Percentiles rank a stretch among this genome's conserved stretches.
phyloP scores from a whole-genome alignment of 1,140 invertebrate species.

The Drosophila azteca region DNA sequence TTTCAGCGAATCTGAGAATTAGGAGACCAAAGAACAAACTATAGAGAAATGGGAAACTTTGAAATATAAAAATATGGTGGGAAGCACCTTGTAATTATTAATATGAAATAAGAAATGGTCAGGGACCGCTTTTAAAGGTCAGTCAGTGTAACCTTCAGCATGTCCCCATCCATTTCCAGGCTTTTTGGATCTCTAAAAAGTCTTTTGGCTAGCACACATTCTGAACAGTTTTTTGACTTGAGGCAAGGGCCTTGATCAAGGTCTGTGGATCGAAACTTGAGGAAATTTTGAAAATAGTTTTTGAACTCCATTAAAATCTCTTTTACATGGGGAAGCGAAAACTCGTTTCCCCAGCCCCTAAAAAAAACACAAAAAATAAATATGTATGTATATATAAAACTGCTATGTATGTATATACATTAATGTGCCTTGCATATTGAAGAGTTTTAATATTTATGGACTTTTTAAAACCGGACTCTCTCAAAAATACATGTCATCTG shows the following conservation, averaged over 20 bases:
- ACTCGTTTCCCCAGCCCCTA: conserved; percentile 49
- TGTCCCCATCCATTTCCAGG: background rate
- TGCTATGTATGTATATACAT: background rate
- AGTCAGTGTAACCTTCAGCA: conserved; percentile 36
- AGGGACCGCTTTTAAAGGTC: conserved; percentile 48
- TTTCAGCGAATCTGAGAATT: conserved; percentile 7
- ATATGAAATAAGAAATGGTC: conserved; percentile 26
- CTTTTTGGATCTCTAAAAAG: conserved; percentile 33
- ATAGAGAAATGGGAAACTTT: conserved; percentile 26
- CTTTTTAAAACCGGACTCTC: conserved; percentile 67
- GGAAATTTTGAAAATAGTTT: conserved; percentile 32
- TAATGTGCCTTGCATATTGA: conserved; percentile 61
- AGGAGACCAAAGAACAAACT: background rate
- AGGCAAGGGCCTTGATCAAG: conserved; percentile 31
- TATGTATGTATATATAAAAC: background rate
- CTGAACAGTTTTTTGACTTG: conserved; percentile 47
- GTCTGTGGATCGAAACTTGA: conserved; percentile 22
- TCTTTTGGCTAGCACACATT: conserved; percentile 17
- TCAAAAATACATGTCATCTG: conserved; percentile 28
- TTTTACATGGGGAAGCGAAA: conserved; percentile 21
- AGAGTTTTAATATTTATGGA: conserved; percentile 53
- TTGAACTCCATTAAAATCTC: background rate
- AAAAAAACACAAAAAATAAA: background rate
- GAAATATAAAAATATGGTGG: conserved; percentile 26
- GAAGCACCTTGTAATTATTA: conserved; percentile 47